phyloP scores from a whole-genome alignment of 30 jellyfish, hydroid and myxozoan species.

The Turritopsis rubra region DNA sequence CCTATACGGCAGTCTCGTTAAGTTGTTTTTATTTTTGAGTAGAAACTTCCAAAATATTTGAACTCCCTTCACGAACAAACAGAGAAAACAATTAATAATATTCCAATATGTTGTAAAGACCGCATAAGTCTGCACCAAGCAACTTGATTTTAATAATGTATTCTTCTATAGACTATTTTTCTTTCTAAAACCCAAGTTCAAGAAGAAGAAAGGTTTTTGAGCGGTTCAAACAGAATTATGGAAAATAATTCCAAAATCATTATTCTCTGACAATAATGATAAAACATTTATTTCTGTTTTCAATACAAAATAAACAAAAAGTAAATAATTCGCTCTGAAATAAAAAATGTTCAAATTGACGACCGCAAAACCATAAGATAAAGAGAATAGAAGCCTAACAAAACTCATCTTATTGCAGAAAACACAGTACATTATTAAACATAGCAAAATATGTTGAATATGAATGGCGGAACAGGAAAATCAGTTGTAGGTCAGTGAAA shows the following conservation, averaged over 20 bases:
- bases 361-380: not conserved
- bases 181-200: not conserved
- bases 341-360: not conserved
- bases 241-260: not conserved
- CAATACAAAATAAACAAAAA: not conserved
- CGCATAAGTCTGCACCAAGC: not conserved
- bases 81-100: too few relatives aligned
- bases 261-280: not conserved
- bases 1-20: too few relatives aligned
- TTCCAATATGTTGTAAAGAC: not conserved
- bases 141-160: not conserved
- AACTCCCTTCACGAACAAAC: too few relatives aligned
- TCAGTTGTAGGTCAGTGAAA: too few relatives aligned
- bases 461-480: too few relatives aligned
- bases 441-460: too few relatives aligned
- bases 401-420: too few relatives aligned
- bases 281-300: not conserved
- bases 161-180: too few relatives aligned
- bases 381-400: too few relatives aligned
- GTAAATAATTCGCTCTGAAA: not conserved
- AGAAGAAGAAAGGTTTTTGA: not conserved
- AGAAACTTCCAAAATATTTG: too few relatives aligned
- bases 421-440: too few relatives aligned
- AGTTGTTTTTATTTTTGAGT: too few relatives aligned
- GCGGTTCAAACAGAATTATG: not conserved